These are phyloP conservation scores for Phyto melanocephala DNA, from an alignment of 2,888 invertebrate genomes.

Conservation along the genomic window DNA sequence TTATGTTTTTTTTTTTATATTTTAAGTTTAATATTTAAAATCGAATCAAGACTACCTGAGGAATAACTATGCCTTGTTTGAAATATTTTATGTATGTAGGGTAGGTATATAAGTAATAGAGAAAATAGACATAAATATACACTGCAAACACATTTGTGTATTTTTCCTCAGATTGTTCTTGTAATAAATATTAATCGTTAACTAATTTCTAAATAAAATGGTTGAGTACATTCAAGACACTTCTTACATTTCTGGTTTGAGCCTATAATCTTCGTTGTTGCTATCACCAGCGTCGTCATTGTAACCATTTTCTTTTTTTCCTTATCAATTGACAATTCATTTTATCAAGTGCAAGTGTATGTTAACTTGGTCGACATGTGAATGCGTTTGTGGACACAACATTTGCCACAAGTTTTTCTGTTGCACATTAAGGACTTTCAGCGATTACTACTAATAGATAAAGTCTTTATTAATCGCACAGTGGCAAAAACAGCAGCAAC, in stretches of 20 bases:
- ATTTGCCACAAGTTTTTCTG: constrained; percentile 63
- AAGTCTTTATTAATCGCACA: constrained; percentile 66
- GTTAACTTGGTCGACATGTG: constrained; percentile 66
- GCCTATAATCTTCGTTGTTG: neutral
- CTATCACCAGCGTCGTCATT: neutral
- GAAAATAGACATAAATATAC: neutral
- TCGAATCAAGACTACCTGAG: no score
- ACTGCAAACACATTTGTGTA: no score
- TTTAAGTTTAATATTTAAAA: no score
- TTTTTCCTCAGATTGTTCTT: neutral
- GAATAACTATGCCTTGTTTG: no score
- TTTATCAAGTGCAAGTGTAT: constrained; percentile 50
- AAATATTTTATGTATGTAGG: no score
- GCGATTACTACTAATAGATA: constrained; percentile 76
- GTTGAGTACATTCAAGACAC: constrained; percentile 8
- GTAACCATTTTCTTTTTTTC: neutral
- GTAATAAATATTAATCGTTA: neutral
- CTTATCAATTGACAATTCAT: constrained; percentile 61
- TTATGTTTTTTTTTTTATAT: no score
- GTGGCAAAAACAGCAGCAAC: constrained; percentile 35
- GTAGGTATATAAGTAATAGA: no score
- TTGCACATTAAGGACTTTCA: constrained; percentile 50
- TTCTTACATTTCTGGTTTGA: neutral
- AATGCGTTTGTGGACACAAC: constrained; percentile 65
- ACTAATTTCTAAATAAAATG: constrained; percentile 1